Evolutionary conservation across 2,888 invertebrate genomes (phyloP).

Genomic region (Pollenia griseotomentosa): DNA sequence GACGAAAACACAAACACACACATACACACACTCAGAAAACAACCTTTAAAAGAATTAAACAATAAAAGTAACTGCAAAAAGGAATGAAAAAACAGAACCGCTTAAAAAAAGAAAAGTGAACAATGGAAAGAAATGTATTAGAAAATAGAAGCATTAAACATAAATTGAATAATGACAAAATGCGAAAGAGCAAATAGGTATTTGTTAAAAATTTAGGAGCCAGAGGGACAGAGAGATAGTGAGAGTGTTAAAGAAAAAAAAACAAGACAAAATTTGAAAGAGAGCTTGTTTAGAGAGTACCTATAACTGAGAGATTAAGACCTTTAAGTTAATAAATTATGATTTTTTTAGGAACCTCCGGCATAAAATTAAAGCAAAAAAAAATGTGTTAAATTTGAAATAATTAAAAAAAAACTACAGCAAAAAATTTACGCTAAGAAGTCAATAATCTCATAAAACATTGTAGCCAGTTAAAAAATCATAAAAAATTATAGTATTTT

Average conservation of each 20-base stretch:
- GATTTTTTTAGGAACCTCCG: constrained; percentile 11
- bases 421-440: not conserved
- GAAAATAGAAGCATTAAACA: constrained; percentile 61
- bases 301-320: not conserved
- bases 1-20: not conserved
- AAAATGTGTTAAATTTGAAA: constrained; percentile 18
- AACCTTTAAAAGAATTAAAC: constrained; percentile 38
- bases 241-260: not conserved
- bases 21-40: constrained; percentile 3
- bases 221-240: not conserved
- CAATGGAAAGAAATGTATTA: constrained; percentile 39
- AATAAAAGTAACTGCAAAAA: constrained; percentile 56
- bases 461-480: not conserved
- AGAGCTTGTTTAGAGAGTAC: not conserved
- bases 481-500: too few relatives aligned
- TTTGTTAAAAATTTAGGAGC: constrained; percentile 23
- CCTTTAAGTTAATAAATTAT: constrained; percentile 2
- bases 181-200: constrained; percentile 50
- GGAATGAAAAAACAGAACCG: constrained; percentile 32
- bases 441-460: constrained; percentile 53
- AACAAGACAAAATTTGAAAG: not conserved
- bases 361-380: not conserved
- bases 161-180: constrained; percentile 54
- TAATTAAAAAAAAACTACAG: not conserved
- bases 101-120: constrained; percentile 12